A percentile compares a stretch with the other conserved stretches of the same genome.
phyloP scores from a whole-genome alignment of 1,140 invertebrate genomes.

The Rhizoglyphus robini region DNA sequence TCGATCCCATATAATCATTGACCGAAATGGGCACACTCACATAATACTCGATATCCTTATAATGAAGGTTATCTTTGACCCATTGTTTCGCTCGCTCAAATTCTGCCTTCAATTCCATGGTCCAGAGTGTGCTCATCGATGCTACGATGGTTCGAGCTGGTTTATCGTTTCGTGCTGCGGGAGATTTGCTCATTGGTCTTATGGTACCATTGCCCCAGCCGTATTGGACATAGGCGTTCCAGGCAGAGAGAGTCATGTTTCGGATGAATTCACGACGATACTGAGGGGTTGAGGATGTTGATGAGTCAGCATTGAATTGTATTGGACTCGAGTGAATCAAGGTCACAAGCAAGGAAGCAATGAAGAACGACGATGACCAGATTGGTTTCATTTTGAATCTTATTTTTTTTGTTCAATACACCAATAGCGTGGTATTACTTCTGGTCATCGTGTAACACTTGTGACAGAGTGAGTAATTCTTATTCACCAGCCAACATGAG shows the following conservation, averaged over 20 bases:
- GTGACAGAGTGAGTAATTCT: no score
- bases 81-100: conserved; percentile 82
- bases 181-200: conserved; percentile 85
- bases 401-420: no score
- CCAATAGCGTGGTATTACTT: no score
- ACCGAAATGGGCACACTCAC: conserved; percentile 96
- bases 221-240: conserved; percentile 40
- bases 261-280: conserved; percentile 30
- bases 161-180: conserved; percentile 31
- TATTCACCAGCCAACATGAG: no score
- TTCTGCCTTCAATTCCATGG: no score
- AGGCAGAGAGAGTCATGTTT: conserved; percentile 77
- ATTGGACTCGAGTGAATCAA: no score
- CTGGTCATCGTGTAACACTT: no score
- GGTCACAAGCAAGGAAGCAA: no score
- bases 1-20: conserved; percentile 89
- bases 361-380: no score
- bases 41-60: conserved; percentile 72
- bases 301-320: no score
- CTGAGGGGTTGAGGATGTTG: no score
- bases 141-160: conserved; percentile 87
- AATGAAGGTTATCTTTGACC: conserved; percentile 70
- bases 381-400: no score
- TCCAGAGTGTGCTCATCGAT: conserved; percentile 87
- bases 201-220: conserved; percentile 96